These are phyloP conservation scores for Vespertilio murinus DNA, from an alignment of 2,797 vertebrate species.

Conservation along the genomic window DNA sequence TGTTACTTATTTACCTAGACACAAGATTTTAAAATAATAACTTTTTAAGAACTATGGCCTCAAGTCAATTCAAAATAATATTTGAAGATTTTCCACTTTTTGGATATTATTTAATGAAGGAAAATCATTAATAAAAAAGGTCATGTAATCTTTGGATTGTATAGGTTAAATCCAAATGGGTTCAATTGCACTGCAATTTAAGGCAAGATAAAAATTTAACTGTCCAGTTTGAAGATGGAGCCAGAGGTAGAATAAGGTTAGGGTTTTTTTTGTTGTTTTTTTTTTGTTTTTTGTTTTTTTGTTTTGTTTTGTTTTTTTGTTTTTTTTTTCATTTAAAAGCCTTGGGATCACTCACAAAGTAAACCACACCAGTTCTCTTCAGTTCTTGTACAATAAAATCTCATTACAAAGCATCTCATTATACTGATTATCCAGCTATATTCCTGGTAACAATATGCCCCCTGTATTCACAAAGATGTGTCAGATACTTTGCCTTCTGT, in stretches of 20 bases:
- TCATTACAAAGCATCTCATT: conserved; percentile 59
- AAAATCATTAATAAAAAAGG: conserved; percentile 30
- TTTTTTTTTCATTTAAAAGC: conserved; percentile 32
- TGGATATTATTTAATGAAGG: not conserved
- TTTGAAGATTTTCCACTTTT: conserved; percentile 10
- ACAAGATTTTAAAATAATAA: conserved; percentile 42
- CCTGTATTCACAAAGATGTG: conserved; percentile 22
- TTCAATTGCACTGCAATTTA: conserved; percentile 26
- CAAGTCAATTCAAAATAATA: conserved; percentile 17
- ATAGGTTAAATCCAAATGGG: conserved; percentile 51
- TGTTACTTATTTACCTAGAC: conserved; percentile 38
- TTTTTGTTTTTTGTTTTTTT: too few species aligned
- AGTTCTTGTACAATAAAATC: conserved; percentile 47
- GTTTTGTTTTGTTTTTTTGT: too few species aligned
- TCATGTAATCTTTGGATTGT: conserved; percentile 26
- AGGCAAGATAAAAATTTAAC: conserved; percentile 45
- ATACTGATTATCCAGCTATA: conserved; percentile 43
- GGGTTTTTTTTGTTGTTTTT: not conserved
- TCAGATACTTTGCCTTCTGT: not conserved
- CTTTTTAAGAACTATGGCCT: conserved; percentile 47
- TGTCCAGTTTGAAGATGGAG: conserved; percentile 21
- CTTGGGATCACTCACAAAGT: conserved; percentile 52
- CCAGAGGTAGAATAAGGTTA: not conserved
- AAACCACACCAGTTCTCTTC: conserved; percentile 13
- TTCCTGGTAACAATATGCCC: conserved; percentile 34